Evolutionary conservation across 2,888 invertebrate genomes (phyloP).

Genomic region (Diachrysia chrysitis): DNA sequence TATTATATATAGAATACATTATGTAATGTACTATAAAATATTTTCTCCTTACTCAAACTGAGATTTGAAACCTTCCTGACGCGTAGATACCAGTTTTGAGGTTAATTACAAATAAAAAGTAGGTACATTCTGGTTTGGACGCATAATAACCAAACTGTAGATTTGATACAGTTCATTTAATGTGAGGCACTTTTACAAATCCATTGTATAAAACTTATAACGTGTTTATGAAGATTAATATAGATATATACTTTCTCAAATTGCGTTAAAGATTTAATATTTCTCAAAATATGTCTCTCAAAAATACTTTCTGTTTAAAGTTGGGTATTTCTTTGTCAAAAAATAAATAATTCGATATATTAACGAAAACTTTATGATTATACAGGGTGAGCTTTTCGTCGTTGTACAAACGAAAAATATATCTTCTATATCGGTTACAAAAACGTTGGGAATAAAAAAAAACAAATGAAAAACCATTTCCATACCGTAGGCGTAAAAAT

Average conservation of each 20-base stretch:
- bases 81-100: neutral
- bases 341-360: too few relatives aligned
- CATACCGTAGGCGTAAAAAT: too few relatives aligned
- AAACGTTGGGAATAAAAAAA: too few relatives aligned
- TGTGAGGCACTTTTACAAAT: constrained; percentile 32
- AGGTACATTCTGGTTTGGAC: constrained; percentile 1
- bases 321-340: too few relatives aligned
- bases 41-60: constrained; percentile 1
- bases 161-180: constrained; percentile 9
- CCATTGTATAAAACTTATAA: constrained; percentile 30
- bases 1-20: constrained; percentile 15
- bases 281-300: neutral
- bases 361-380: too few relatives aligned
- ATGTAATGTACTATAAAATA: constrained; percentile 6
- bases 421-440: too few relatives aligned
- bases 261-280: constrained; percentile 9
- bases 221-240: constrained; percentile 26
- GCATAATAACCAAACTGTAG: neutral
- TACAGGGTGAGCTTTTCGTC: too few relatives aligned
- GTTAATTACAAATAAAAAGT: constrained; percentile 1
- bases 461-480: too few relatives aligned
- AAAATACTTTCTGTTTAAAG: too few relatives aligned
- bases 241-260: constrained; percentile 24
- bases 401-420: too few relatives aligned
- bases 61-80: constrained; percentile 12